Evolutionary conservation across 2,797 vertebrate species (phyloP).

Genomic region (Sebastes trivittatus): DNA sequence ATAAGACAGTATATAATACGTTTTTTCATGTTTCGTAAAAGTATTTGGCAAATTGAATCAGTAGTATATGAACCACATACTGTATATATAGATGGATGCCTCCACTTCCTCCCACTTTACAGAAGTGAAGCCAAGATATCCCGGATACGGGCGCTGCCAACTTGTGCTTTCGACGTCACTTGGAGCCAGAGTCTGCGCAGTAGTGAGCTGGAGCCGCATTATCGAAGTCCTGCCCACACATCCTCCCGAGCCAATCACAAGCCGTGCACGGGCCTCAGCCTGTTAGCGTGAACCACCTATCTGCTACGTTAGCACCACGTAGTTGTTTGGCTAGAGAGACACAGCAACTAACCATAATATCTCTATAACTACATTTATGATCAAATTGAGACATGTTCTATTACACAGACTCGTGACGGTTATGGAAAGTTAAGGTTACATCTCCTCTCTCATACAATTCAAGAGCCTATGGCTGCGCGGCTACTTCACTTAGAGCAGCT

Average conservation of each 20-base stretch:
- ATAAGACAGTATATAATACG: no score
- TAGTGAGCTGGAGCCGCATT: no score
- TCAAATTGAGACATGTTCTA: background rate
- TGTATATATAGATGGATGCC: no score
- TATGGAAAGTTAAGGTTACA: background rate
- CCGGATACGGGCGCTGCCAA: rapidly evolving
- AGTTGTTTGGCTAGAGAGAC: background rate
- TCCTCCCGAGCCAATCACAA: no score
- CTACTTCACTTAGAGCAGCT: background rate
- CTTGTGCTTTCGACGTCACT: no score
- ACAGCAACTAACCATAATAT: no score
- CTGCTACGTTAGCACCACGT: background rate
- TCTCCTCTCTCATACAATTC: background rate
- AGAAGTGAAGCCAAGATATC: no score
- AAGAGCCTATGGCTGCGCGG: background rate
- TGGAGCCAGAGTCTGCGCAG: no score
- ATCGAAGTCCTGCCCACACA: rapidly evolving
- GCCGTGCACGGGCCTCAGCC: no score
- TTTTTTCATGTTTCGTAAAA: background rate
- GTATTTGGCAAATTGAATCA: background rate
- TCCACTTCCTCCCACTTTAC: no score
- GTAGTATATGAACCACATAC: background rate
- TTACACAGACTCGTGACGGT: background rate
- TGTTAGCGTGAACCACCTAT: background rate
- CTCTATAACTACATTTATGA: background rate